Conservation (phyloP, 2,797 vertebrate species). For the Trachurus trachurus region DNA sequence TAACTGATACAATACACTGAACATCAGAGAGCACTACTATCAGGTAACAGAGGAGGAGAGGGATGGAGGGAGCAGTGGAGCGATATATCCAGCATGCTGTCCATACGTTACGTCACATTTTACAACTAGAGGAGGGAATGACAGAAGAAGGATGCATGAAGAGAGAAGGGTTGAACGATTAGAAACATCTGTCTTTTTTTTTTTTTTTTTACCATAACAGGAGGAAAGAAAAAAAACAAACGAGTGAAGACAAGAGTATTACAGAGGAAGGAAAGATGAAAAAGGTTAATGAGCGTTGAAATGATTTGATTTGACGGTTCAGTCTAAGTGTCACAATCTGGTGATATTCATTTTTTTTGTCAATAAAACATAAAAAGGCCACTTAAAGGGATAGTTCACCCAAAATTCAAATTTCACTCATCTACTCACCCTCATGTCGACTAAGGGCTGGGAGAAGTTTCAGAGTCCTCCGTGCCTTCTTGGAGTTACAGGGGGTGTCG, state of each 20-base stretch:
- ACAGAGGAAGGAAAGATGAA: not conserved
- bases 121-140: not conserved
- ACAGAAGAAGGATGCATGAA: slow-evolving; percentile 19
- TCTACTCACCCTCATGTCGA: no score
- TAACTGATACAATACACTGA: slow-evolving; percentile 20
- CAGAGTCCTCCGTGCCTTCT: no score
- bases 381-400: no score
- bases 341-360: not conserved
- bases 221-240: not conserved
- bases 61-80: not conserved
- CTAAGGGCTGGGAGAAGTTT: no score
- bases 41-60: not conserved
- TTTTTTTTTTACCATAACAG: not conserved
- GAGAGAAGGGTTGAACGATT: not conserved
- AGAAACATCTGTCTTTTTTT: not conserved
- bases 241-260: not conserved
- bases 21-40: slow-evolving; percentile 24
- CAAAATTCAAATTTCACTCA: no score
- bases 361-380: not conserved
- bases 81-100: slow-evolving; percentile 48
- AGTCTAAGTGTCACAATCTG: no score
- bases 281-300: no score
- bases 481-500: no score
- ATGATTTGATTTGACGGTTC: not conserved
- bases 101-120: slow-evolving; percentile 8